Evolutionary conservation across 1,140 invertebrate species (phyloP), one percentile per base, ranked within the genome.

Genomic region (Pseudomyrmex sp.): DNA sequence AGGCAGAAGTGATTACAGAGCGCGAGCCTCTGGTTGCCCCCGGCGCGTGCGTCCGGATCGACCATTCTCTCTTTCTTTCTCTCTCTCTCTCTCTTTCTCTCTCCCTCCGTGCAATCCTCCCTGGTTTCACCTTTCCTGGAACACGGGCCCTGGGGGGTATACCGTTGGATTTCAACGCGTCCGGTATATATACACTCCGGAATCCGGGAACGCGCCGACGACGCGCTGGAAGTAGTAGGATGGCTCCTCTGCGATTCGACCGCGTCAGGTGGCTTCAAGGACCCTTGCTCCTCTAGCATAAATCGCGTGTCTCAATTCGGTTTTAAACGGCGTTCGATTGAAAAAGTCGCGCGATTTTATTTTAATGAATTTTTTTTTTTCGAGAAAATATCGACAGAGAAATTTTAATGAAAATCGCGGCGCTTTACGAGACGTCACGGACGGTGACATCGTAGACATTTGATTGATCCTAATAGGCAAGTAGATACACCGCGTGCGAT

Each of bases 21-120:
- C 91, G 90, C 91, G 91, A 90, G 90, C 91, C 92, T 92, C 91
- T 91, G 92, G 89, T 93, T 93, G 93, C 93, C 93, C 93, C 93
- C 92, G 93, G 93, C 93, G 93, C 93, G 93, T 94, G 93, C 93
- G 93, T 93, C 91, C 88, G 84, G 85, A 74, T 86, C 90, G 84
- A 88, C 89, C 85, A 84, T 85, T 88, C 83, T 84, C 87, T 59
- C 23, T 35, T 35, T 35, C 35, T 58, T 23, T 26, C 50, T 23
- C 48, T 65, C 54, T 35, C 75, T 15, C n/a, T 46, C 65, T 5
- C 35, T 23, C 7, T 12, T 2, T 44, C 18, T 18, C 18, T 18
- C 18, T 18, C 18, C 0, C 46, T 48, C 56, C 56, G 74, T 84
- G 26, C 73, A 75, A 85, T 87, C 76, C 88, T 89, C 82, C 88